Base-by-base conservation (phyloP, 2,888 invertebrate species). In the Synergus laeviventris region DNA sequence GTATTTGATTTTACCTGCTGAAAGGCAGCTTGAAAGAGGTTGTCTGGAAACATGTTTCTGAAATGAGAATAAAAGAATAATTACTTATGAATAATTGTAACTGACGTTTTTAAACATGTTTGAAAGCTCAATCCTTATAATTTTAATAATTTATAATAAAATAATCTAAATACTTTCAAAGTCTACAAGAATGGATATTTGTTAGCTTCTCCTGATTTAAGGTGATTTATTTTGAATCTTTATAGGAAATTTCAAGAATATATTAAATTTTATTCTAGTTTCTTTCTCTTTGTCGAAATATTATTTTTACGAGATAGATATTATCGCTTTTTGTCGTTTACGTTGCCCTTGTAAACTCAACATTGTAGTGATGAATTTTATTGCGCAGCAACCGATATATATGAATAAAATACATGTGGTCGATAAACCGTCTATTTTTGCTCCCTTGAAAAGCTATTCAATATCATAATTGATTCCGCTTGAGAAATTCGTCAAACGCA, bases 41-140 rank as follows among this genome's bases (percentile, higher is more conserved):
- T 98, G 90, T 97, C 97, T 21, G 97, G 97, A 89, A 98, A 95
- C 88, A 97, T 95, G 91, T 98, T 98, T 91, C 97, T 97, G 93
- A 76, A 93, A 93, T 87, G 83, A 86, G 12, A 64, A 45, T 77
- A 11, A 18, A 70, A 36, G 21, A 24, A 16, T 59, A 61, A 38
- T 74, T 60, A 70, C 59, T 24, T 21, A 59, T 21, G 18, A 42
- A 31, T 1, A 62, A 62, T 56, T 49, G 2, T 24, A 24, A 24
- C 2, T 24, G 24, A 24, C 2, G 2, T 24, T 24, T 24, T 24
- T 24, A 24, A 24, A 24, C 14, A 3, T 14, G 14, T 49, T 49
- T n/a, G n/a, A n/a, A n/a, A n/a, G n/a, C n/a, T n/a, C n/a, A n/a
- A n/a, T n/a, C n/a, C n/a, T n/a, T n/a, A n/a, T n/a, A n/a, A n/a